These are phyloP conservation scores for Rhimphoctona megacephalus DNA, from an alignment of 2,888 invertebrate genomes.

Conservation along the genomic window DNA sequence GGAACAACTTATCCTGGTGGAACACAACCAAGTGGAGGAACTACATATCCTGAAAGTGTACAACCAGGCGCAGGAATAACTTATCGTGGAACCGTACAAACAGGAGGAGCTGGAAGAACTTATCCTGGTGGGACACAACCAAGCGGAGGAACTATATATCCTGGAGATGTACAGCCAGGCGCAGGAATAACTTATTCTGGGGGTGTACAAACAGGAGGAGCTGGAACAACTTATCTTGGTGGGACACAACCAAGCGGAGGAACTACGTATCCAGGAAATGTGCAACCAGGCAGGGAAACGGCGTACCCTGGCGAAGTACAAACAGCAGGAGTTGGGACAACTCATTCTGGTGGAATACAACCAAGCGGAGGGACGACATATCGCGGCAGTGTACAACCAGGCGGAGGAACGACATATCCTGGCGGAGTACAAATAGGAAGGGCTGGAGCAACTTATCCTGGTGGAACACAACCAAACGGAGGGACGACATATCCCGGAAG, in stretches of 20 bases:
- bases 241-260: no score
- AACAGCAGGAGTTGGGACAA: no score
- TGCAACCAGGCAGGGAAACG: no score
- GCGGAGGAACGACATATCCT: no score
- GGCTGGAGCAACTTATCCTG: no score
- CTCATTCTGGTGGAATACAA: no score
- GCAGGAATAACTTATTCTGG: conserved; percentile 63
- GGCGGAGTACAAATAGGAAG: no score
- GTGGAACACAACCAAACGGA: no score
- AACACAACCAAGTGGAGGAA: conserved; percentile 12
- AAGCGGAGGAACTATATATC: conserved; percentile 33
- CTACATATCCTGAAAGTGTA: conserved; percentile 17
- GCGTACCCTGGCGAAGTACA: background rate
- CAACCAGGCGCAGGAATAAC: conserved; percentile 63
- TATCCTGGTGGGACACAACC: conserved; percentile 67
- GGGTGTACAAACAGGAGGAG: conserved; percentile 21
- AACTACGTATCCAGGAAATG: no score
- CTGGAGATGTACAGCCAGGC: conserved; percentile 30
- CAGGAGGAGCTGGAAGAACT: background rate
- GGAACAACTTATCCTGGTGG: conserved; percentile 31
- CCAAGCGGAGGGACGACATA: no score
- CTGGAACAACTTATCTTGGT: background rate
- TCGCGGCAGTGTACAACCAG: no score
- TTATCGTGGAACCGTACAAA: conserved; percentile 60
- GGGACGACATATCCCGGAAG: no score